Evolutionary conservation across 1,140 invertebrate species (phyloP).

Genomic region (Drosophila athabasca): DNA sequence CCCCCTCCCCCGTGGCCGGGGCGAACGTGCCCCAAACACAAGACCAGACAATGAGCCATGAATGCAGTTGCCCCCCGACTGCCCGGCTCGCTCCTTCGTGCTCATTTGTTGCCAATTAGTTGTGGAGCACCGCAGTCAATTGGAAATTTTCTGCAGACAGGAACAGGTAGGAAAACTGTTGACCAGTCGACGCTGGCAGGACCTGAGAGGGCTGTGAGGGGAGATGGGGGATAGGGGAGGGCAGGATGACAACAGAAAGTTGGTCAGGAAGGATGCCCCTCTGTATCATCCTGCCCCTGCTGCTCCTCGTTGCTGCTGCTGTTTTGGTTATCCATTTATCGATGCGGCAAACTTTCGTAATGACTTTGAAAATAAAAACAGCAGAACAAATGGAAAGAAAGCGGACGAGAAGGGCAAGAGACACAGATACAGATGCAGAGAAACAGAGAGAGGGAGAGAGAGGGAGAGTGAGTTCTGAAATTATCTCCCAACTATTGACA

Average conservation of each 20-base stretch:
- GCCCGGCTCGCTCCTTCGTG: conserved; percentile 38
- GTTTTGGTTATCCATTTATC: conserved; percentile 82
- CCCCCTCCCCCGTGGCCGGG: background rate
- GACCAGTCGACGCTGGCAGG: conserved; percentile 1
- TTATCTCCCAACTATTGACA: conserved; percentile 76
- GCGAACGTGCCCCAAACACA: conserved; percentile 13
- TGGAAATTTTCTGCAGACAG: conserved; percentile 68
- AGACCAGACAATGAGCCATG: conserved; percentile 34
- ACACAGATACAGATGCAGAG: background rate
- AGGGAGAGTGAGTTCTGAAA: conserved; percentile 37
- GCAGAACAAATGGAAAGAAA: conserved; percentile 46
- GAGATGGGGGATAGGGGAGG: background rate
- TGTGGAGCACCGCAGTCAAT: conserved; percentile 77
- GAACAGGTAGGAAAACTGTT: conserved; percentile 24
- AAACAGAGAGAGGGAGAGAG: conserved; percentile 14
- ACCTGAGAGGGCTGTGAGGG: no score
- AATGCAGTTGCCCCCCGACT: conserved; percentile 32
- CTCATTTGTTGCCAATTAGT: conserved; percentile 82
- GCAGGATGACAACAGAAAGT: conserved; percentile 46
- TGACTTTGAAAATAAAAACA: conserved; percentile 81
- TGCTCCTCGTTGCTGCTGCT: conserved; percentile 43
- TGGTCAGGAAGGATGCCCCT: conserved; percentile 26
- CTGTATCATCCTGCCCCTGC: background rate
- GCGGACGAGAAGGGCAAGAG: background rate
- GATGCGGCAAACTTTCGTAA: conserved; percentile 80